These are phyloP conservation scores for Ascaphus truei DNA, from an alignment of 2,113 vertebrate species.

Conservation along the genomic window DNA sequence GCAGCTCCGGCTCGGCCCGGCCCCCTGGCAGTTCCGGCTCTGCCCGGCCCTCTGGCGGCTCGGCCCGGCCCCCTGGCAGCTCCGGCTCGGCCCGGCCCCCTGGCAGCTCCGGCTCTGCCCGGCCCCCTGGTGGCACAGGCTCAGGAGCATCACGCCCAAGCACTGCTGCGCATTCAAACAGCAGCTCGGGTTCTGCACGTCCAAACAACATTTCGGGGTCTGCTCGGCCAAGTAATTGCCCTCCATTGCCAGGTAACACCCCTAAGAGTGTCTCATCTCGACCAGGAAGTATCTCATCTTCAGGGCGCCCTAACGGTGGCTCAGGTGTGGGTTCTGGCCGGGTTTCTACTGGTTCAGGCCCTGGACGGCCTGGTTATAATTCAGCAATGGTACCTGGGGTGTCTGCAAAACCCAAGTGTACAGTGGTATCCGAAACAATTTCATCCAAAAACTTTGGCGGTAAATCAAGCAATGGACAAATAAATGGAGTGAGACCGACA, in stretches of 20 bases:
- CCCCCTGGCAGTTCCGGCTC: slow-evolving; percentile 39
- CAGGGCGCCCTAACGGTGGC: slow-evolving; percentile 26
- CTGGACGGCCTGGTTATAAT: slow-evolving; percentile 44
- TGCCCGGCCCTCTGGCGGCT: slow-evolving; percentile 38
- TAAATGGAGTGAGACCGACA: slow-evolving; percentile 70
- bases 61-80: neutral
- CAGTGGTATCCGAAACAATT: slow-evolving; percentile 93
- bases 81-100: slow-evolving; percentile 14
- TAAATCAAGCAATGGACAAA: slow-evolving; percentile 61
- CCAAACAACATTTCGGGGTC: slow-evolving; percentile 40
- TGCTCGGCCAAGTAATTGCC: slow-evolving; percentile 38
- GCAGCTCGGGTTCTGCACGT: slow-evolving; percentile 43
- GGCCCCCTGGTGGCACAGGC: slow-evolving; percentile 23
- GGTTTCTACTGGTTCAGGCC: slow-evolving; percentile 35
- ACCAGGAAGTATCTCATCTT: slow-evolving; percentile 41
- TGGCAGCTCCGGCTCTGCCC: slow-evolving; percentile 15
- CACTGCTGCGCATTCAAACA: neutral
- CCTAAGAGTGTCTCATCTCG: slow-evolving; percentile 42
- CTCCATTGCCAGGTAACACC: neutral
- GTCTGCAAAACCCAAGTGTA: slow-evolving; percentile 70
- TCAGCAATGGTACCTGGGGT: neutral
- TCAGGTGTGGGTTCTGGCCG: slow-evolving; percentile 28
- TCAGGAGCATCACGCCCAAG: neutral
- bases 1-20: slow-evolving; percentile 42
- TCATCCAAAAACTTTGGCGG: slow-evolving; percentile 84